Evolutionary conservation across 2,888 invertebrate genomes (phyloP), one percentile per base, ranked within the genome.

Genomic region (Malacosoma neustria): DNA sequence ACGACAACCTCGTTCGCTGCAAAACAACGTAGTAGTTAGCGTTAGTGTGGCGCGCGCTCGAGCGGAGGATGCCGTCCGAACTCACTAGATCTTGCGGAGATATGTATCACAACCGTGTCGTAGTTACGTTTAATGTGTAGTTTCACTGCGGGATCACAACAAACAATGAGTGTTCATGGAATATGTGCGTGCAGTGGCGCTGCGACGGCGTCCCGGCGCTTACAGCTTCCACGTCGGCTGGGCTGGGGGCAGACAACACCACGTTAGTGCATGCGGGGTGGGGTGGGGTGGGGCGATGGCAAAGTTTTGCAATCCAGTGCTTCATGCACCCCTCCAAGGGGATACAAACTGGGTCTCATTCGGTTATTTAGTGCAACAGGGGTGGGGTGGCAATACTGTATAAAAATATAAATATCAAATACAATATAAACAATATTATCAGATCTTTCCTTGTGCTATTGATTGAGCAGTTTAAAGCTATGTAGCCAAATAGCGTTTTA

Each of bases 1-100:
- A 89, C 70, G 85, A 91, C 91, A 82, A 77, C 84, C 72, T 91
- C 91, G 87, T 89, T 89, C 89, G 87, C 91, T 91, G 90, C 72
- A 90, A 89, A 86, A 86, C 69, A 85, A 82, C 71, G 74, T n/a
- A n/a, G n/a, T n/a, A n/a, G n/a, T 56, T 65, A 75, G 67, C 54
- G 76, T 81, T 84, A 81, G 73, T 72, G 68, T 61, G 43, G 59
- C 54, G 60, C 54, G 56, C 69, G 70, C 53, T 59, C 70, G 71
- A 60, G 62, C 73, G 72, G 62, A 56, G 62, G 65, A 59, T 56
- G 70, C 70, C 70, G 69, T 66, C 72, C 72, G 70, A 74, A 77
- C 81, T 82, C 76, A 79, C 77, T 62, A 62, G 72, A 57, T 70
- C 64, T 69, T 73, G 71, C 63, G 75, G 62, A 72, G 77, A 74